Conservation (phyloP, 2,113 vertebrate species). For the Puffinus mauretanicus region DNA sequence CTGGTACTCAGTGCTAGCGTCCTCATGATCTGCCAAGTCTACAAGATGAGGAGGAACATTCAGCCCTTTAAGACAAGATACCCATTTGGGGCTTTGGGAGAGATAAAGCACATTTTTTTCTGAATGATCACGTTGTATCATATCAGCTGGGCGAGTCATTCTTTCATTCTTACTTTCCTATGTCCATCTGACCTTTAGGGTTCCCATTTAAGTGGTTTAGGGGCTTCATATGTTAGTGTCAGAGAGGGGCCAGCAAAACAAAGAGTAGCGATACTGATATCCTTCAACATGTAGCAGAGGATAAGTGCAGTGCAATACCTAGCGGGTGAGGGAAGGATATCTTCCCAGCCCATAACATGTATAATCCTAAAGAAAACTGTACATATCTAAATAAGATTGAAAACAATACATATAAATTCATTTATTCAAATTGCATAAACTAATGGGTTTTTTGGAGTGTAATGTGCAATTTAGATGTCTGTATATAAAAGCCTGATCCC, state of each 20-base stretch:
- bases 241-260: not conserved
- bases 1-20: not conserved
- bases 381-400: not conserved
- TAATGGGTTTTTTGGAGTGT: not conserved
- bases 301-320: not conserved
- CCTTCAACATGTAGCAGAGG: not conserved
- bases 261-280: not conserved
- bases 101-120: not conserved
- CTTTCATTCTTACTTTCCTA: not conserved
- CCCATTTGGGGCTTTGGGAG: not conserved
- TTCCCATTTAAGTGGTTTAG: not conserved
- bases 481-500: not conserved
- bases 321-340: not conserved
- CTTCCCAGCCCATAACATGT: not conserved
- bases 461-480: not conserved
- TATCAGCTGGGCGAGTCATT: not conserved
- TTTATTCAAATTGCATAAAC: not conserved
- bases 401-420: not conserved
- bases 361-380: not conserved
- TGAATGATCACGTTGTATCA: not conserved
- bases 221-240: not conserved
- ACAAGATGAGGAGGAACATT: not conserved
- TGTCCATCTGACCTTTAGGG: not conserved
- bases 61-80: not conserved
- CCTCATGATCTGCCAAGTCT: not conserved